phyloP scores from a whole-genome alignment of 2,113 vertebrate genomes.

The Odocoileus virginianus region DNA sequence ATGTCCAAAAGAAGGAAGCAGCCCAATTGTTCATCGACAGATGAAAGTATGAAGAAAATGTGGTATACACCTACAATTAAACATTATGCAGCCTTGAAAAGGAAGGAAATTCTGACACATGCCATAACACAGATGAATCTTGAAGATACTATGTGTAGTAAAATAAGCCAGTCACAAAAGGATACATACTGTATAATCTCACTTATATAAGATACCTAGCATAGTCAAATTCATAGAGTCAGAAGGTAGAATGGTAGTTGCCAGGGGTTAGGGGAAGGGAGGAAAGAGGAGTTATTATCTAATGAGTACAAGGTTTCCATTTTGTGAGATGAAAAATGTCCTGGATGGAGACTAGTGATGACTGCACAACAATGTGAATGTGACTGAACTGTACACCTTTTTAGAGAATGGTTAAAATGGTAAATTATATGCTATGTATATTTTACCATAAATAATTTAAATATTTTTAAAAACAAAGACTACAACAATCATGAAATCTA shows the following conservation, averaged over 20 bases:
- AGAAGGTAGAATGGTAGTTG: not conserved
- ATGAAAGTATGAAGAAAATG: not conserved
- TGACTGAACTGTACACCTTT: not conserved
- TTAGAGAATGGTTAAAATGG: not conserved
- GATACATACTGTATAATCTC: not conserved
- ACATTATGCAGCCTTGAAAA: not conserved
- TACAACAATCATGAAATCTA: not conserved
- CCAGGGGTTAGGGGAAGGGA: rapidly evolving
- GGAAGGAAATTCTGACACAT: not conserved
- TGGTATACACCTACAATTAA: not conserved
- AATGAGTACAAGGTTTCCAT: not conserved
- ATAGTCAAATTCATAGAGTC: not conserved
- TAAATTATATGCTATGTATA: not conserved
- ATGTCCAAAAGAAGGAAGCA: not conserved
- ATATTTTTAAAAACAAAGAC: not conserved
- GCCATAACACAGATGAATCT: not conserved
- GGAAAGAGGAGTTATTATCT: not conserved
- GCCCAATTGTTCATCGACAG: not conserved
- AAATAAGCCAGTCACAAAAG: not conserved
- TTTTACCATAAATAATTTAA: not conserved
- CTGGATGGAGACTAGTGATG: not conserved
- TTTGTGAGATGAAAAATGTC: not conserved
- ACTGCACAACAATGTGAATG: not conserved
- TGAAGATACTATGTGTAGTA: not conserved
- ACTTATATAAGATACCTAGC: not conserved